phyloP scores from a whole-genome alignment of 2,888 invertebrate genomes.

The Rhabditoides inermis region DNA sequence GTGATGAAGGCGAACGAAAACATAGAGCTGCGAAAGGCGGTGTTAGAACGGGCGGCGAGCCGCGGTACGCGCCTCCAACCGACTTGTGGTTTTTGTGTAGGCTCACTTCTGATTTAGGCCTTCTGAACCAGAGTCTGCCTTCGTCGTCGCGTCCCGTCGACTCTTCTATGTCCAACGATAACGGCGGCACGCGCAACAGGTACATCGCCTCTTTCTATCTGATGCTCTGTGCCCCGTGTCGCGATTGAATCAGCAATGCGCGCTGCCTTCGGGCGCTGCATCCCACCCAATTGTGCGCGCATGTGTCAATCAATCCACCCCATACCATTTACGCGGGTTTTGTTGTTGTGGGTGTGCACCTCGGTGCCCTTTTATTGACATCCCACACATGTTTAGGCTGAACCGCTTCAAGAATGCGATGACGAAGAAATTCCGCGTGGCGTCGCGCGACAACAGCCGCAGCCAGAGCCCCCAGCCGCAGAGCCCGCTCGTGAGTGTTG shows the following conservation, averaged over 20 bases:
- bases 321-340: not conserved
- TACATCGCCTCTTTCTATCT: too few relatives aligned
- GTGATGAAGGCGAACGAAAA: too few relatives aligned
- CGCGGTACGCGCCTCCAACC: not conserved
- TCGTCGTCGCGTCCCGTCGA: constrained; percentile 36
- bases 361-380: too few relatives aligned
- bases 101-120: too few relatives aligned
- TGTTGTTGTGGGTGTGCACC: too few relatives aligned
- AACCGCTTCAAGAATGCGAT: constrained; percentile 51
- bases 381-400: constrained; percentile 38
- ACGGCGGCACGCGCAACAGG: constrained; percentile 31
- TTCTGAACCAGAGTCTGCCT: constrained; percentile 33
- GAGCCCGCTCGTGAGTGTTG: constrained; percentile 39
- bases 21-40: not conserved
- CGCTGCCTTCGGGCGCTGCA: too few relatives aligned
- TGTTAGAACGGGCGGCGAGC: not conserved
- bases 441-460: constrained; percentile 43
- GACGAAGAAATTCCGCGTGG: constrained; percentile 46
- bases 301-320: not conserved
- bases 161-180: constrained; percentile 43
- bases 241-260: too few relatives aligned
- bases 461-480: constrained; percentile 49
- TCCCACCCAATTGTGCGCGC: too few relatives aligned
- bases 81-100: too few relatives aligned
- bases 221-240: too few relatives aligned